Evolutionary conservation across 64 coral and sea anemone genomes (phyloP), one percentile per base, ranked within the genome.

Genomic region (Montipora capricornis): DNA sequence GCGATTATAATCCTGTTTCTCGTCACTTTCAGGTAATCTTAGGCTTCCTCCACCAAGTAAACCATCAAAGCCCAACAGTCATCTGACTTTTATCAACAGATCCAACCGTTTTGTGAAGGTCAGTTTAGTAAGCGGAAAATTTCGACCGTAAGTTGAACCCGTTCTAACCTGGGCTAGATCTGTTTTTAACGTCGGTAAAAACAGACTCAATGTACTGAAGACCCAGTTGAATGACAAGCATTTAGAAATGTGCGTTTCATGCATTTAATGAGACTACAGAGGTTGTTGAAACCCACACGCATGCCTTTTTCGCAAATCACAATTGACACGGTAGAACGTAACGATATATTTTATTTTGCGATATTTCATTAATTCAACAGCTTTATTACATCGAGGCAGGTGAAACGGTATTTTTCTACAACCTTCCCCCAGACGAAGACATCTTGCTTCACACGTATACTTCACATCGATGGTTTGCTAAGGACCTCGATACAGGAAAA

Each of bases 61-160:
- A 73, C 83, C 92, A 9, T 47, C 80, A 48, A 46, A 85, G 19
- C 92, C 92, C 49, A 73, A 91, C 66, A 95, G 94, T 15, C 55
- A 88, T 45, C 6, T 95, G n/a, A 89, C 79, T 5, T 80, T 95
- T n/a, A 92, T 95, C 69, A 95, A 95, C 74, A 79, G 85, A 82
- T 87, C 89, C 44, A 87, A 87, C 64, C 82, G 94, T 5, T 92
- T 95, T 67, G 84, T 95, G 1, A 81, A 92, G 94, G 94, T 95
- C 66, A 68, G 87, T 50, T 24, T 57, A 57, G 53, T 57, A 57
- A 57, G 11, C 6, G 53, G 11, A 57, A 11, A 57, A 57, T 57
- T 6, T 57, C 53, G 53, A 4, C 37, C 37, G 37, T 37, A 37
- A 37, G 37, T 37, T 37, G 37, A 37, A 37, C 37, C 37, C 37